Evolutionary conservation across 1,140 invertebrate species (phyloP).

Genomic region (Bicyclus anynana): DNA sequence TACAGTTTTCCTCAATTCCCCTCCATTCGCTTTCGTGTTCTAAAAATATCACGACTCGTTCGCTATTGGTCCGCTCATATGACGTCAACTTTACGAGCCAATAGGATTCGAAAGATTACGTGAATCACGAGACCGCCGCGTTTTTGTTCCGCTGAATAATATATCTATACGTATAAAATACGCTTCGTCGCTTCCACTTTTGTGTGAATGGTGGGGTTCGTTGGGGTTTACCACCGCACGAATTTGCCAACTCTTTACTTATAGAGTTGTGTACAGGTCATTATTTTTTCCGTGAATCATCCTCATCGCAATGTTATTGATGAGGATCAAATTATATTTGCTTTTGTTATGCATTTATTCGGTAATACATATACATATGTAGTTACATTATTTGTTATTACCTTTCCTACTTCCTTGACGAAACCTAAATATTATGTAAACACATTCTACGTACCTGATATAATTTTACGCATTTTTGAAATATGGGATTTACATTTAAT

Average conservation of each 20-base stretch:
- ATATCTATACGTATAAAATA: constrained; percentile 21
- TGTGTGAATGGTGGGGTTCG: constrained; percentile 23
- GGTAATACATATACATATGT: too few species aligned
- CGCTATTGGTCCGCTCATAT: constrained; percentile 47
- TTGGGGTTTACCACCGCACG: constrained; percentile 33
- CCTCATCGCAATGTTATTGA: neutral
- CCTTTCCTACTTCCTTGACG: too few species aligned
- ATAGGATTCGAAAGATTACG: constrained; percentile 32
- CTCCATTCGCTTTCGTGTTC: constrained; percentile 46
- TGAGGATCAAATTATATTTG: too few species aligned
- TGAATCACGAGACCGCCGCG: constrained; percentile 58
- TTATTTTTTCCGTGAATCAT: constrained; percentile 15
- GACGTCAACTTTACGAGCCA: constrained; percentile 59
- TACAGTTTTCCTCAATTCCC: constrained; percentile 65
- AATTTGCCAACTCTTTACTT: constrained; percentile 14
- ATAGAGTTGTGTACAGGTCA: neutral
- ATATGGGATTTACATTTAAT: too few species aligned
- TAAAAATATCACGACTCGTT: constrained; percentile 57
- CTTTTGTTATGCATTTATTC: neutral
- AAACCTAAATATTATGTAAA: too few species aligned
- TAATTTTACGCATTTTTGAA: too few species aligned
- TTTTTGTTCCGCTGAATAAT: constrained; percentile 29
- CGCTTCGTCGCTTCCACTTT: constrained; percentile 19
- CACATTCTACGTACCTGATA: too few species aligned
- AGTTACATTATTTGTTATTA: too few species aligned